A percentile compares a stretch with the other conserved stretches of the same genome.
phyloP scores from a whole-genome alignment of 2,113 vertebrate genomes.

The Halichoeres trimaculatus region DNA sequence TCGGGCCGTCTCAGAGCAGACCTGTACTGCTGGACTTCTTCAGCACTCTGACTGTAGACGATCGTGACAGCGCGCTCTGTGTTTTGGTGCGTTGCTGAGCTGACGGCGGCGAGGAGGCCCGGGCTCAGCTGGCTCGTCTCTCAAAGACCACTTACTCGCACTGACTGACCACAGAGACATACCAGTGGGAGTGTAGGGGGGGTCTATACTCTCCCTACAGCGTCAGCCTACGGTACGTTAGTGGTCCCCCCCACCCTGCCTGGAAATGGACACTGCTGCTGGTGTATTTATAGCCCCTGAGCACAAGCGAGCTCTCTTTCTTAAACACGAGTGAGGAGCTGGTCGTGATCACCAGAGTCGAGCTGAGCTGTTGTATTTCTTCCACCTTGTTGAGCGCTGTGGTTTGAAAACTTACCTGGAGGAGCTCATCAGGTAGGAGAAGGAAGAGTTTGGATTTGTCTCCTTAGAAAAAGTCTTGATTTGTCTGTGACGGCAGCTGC shows the following conservation, averaged over 20 bases:
- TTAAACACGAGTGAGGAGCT: constrained; percentile 67
- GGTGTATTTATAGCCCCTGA: constrained; percentile 83
- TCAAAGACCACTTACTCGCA: constrained; percentile 39
- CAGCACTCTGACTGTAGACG: not conserved
- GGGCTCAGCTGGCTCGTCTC: constrained; percentile 45
- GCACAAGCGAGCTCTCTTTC: constrained; percentile 65
- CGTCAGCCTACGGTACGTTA: constrained; percentile 50
- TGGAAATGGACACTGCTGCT: constrained; percentile 82
- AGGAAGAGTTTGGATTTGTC: not conserved
- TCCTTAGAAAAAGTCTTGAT: not conserved
- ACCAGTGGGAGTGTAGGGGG: constrained; percentile 11
- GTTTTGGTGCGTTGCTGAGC: constrained; percentile 24
- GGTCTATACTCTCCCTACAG: constrained; percentile 42
- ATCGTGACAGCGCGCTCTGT: constrained; percentile 37
- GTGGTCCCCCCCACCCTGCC: constrained; percentile 62
- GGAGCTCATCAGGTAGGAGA: constrained; percentile 64
- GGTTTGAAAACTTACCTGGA: constrained; percentile 11
- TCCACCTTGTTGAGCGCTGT: constrained; percentile 17
- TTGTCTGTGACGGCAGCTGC: not conserved
- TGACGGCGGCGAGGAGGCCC: constrained; percentile 36
- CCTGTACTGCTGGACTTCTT: not conserved
- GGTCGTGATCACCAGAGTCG: constrained; percentile 37
- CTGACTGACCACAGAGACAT: constrained; percentile 57
- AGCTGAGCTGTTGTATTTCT: constrained; percentile 47
- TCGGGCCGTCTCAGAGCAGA: not conserved